Conservation (phyloP, 2,113 vertebrate genomes). For the Scomber colias region DNA sequence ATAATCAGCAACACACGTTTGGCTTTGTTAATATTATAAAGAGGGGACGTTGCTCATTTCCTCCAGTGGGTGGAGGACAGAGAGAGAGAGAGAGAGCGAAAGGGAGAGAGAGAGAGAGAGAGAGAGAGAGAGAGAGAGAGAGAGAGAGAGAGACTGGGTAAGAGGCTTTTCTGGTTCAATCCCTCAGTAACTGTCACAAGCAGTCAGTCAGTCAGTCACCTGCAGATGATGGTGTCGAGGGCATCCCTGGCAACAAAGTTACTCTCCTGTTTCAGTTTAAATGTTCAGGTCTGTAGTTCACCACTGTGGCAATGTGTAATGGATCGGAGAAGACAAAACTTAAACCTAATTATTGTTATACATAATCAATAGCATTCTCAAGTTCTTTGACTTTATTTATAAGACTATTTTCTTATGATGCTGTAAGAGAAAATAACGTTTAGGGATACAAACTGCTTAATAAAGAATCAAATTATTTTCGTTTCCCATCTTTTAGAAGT, state of each 20-base stretch:
- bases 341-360: neutral
- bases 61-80: neutral
- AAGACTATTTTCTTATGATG: neutral
- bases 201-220: constrained; percentile 86
- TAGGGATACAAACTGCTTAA: neutral
- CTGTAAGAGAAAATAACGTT: neutral
- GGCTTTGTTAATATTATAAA: neutral
- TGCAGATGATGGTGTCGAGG: constrained; percentile 82
- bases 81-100: constrained; percentile 8
- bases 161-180: constrained; percentile 85
- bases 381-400: neutral
- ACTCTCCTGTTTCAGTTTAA: constrained; percentile 38
- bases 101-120: constrained; percentile 23
- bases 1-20: neutral
- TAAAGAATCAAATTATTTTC: neutral
- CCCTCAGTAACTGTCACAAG: constrained; percentile 85
- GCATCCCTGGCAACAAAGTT: constrained; percentile 66
- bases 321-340: neutral
- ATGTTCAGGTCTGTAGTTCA: neutral
- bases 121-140: constrained; percentile 20
- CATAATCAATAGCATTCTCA: neutral
- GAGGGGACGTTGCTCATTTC: neutral
- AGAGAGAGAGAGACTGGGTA: constrained; percentile 63
- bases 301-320: neutral
- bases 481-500: neutral